Percentiles rank a stretch among this genome's conserved stretches.
Evolutionary conservation across 2,113 vertebrate genomes (phyloP).

Genomic region (Halcyon malimbica): DNA sequence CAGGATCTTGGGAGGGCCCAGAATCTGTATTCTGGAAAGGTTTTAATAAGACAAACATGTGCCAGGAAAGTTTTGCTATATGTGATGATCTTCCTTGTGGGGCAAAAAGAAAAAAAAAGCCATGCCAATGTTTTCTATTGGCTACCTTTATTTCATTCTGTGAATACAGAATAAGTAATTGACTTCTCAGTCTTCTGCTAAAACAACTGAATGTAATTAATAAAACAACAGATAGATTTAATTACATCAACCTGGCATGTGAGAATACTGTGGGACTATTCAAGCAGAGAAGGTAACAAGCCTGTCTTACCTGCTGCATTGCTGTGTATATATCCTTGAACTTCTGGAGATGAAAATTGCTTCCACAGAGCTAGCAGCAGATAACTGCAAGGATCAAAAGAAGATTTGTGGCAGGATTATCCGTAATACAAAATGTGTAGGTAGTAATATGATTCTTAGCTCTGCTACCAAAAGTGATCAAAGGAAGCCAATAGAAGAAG

Average conservation of each 20-base stretch:
- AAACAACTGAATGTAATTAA: neutral
- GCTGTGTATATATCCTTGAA: neutral
- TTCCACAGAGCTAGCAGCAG: conserved; percentile 2
- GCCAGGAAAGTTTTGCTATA: neutral
- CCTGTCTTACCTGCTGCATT: neutral
- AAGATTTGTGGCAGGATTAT: conserved; percentile 62
- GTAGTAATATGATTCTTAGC: conserved; percentile 28
- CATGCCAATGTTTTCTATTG: neutral
- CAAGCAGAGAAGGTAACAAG: neutral
- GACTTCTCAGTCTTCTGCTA: neutral
- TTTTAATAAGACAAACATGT: neutral
- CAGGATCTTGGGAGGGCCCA: neutral
- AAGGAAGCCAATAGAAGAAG: conserved; percentile 3
- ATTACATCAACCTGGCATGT: neutral
- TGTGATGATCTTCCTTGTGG: neutral
- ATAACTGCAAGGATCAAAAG: conserved; percentile 39
- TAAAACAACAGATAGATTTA: neutral
- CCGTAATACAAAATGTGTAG: neutral
- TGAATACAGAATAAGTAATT: neutral
- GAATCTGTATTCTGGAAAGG: neutral
- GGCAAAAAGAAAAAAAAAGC: neutral
- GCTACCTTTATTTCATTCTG: neutral
- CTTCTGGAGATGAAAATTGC: conserved; percentile 25
- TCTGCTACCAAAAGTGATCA: conserved; percentile 6
- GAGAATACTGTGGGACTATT: neutral